Percentiles rank a stretch among this genome's conserved stretches.
Conservation (phyloP, 2,113 vertebrate species). For the Sporophila hypoxantha region DNA sequence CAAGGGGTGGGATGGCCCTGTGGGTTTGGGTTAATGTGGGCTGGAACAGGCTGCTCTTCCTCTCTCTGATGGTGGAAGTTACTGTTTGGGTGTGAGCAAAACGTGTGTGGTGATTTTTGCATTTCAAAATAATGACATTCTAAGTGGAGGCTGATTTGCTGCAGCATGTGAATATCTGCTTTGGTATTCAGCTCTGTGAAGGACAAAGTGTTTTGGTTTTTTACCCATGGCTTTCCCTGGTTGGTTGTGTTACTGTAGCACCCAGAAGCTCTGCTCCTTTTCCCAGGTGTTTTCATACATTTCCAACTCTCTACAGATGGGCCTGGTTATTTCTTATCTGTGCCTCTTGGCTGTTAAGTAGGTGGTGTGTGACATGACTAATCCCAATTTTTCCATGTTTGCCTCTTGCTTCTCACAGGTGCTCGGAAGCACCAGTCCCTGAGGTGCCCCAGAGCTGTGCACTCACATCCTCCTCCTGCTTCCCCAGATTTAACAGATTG, state of each 20-base stretch:
- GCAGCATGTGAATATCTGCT: not conserved
- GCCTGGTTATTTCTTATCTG: not conserved
- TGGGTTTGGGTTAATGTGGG: accelerated
- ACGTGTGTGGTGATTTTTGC: accelerated
- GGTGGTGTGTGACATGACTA: not conserved
- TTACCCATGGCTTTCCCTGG: not conserved
- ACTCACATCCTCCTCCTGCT: not conserved
- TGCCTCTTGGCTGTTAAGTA: not conserved
- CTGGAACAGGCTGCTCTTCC: not conserved
- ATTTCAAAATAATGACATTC: accelerated
- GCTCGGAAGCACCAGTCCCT: not conserved
- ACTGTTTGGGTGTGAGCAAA: not conserved
- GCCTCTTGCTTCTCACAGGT: not conserved
- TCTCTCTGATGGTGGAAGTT: not conserved
- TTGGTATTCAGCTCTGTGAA: not conserved
- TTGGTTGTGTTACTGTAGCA: not conserved
- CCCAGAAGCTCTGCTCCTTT: not conserved
- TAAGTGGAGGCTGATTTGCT: not conserved
- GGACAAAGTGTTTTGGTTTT: not conserved
- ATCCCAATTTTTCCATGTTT: not conserved
- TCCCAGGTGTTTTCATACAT: not conserved
- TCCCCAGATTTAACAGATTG: not conserved
- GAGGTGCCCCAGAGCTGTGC: not conserved
- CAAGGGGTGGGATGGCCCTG: not conserved
- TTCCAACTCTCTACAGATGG: not conserved